Conservation (phyloP, 2,888 invertebrate genomes). For the Octonoba sinensis region DNA sequence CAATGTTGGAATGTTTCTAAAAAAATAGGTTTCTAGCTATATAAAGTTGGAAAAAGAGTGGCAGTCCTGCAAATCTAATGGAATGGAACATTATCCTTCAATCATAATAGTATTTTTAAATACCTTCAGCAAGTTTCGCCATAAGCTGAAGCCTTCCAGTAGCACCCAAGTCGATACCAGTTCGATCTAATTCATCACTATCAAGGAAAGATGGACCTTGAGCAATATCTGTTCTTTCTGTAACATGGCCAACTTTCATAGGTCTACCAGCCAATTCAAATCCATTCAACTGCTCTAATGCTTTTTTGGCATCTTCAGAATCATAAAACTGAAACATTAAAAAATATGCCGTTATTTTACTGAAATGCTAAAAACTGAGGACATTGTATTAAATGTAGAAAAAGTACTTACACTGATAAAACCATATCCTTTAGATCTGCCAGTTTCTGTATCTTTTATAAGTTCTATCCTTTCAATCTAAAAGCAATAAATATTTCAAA, state of each 20-base stretch:
- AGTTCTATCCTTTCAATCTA: slow-evolving; percentile 91
- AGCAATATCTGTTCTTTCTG: slow-evolving; percentile 86
- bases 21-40: no score
- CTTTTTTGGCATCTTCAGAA: slow-evolving; percentile 97
- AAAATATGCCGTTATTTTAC: neutral
- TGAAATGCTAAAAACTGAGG: neutral
- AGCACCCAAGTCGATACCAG: slow-evolving; percentile 96
- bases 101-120: no score
- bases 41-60: no score
- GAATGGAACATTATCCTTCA: no score
- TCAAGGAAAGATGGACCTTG: slow-evolving; percentile 85
- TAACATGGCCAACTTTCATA: slow-evolving; percentile 98
- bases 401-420: slow-evolving; percentile 87
- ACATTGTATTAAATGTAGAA: neutral
- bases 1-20: no score
- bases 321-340: slow-evolving; percentile 84
- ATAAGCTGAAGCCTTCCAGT: slow-evolving; percentile 95
- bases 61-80: no score
- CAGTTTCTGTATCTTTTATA: slow-evolving; percentile 94
- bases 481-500: neutral
- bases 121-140: slow-evolving; percentile 98
- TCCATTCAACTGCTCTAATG: slow-evolving; percentile 97
- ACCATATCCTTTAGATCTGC: slow-evolving; percentile 97
- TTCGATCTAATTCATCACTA: slow-evolving; percentile 94
- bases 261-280: slow-evolving; percentile 98